Percentiles rank a stretch among this genome's conserved stretches.
Conservation (phyloP, 1,140 invertebrate genomes). For the Anastatus disparis region DNA sequence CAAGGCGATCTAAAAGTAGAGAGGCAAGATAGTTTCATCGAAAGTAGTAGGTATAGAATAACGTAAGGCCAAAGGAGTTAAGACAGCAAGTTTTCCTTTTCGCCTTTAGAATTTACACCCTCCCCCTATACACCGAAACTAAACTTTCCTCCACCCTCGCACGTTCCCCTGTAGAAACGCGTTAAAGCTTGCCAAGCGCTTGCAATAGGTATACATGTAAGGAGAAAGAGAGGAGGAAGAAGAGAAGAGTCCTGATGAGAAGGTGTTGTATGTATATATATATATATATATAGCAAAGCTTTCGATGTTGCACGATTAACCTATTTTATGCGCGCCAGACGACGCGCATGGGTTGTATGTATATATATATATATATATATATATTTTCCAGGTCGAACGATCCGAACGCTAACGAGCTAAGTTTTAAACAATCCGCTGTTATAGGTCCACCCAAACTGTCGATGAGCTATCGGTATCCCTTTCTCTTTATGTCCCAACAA, state of each 20-base stretch:
- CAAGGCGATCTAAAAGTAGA: too few species aligned
- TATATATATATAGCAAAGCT: neutral
- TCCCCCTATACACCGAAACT: neutral
- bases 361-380: too few species aligned
- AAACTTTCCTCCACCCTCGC: too few species aligned
- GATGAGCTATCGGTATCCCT: conserved; percentile 11
- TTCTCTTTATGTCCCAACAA: neutral
- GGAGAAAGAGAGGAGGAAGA: too few species aligned
- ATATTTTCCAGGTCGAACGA: conserved; percentile 31
- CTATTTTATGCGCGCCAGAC: conserved; percentile 25
- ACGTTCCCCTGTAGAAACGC: neutral
- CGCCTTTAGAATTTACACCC: conserved; percentile 20
- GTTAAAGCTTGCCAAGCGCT: neutral
- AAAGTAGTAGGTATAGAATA: too few species aligned
- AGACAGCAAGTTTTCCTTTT: conserved; percentile 27
- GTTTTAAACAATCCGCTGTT: conserved; percentile 32
- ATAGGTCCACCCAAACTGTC: conserved; percentile 5
- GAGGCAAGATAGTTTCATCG: too few species aligned
- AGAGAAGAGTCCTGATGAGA: too few species aligned
- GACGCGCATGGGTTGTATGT: too few species aligned
- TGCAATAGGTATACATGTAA: too few species aligned
- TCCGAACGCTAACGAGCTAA: conserved; percentile 37
- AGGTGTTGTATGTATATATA: too few species aligned
- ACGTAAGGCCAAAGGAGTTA: neutral
- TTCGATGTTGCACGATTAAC: conserved; percentile 33